phyloP scores from a whole-genome alignment of 2,888 invertebrate species.

The Neoaliturus tenellus region DNA sequence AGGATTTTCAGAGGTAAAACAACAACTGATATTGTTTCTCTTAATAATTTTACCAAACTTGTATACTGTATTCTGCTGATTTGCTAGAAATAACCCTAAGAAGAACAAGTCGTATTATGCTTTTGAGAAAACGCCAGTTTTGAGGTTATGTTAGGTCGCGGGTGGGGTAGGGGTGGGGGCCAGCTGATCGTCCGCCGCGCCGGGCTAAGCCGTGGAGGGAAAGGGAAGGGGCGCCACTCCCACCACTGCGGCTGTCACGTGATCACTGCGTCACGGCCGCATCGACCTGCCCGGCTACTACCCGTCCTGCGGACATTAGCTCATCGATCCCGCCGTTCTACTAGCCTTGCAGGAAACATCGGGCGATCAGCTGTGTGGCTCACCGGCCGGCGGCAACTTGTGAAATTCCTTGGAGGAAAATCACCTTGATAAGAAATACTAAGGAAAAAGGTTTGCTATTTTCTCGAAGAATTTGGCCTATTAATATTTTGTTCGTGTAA shows the following conservation, averaged over 20 bases:
- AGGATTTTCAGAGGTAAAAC: too few species aligned
- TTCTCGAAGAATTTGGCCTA: too few species aligned
- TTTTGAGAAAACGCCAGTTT: neutral
- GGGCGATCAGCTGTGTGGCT: constrained; percentile 16
- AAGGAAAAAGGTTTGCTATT: too few species aligned
- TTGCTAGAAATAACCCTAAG: too few species aligned
- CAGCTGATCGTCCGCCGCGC: constrained; percentile 42
- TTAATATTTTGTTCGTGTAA: too few species aligned
- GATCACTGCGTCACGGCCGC: constrained; percentile 40
- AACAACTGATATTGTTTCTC: too few species aligned
- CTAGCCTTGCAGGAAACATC: neutral
- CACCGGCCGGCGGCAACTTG: neutral
- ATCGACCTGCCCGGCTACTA: constrained; percentile 26
- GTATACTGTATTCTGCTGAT: too few species aligned
- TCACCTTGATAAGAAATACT: too few species aligned
- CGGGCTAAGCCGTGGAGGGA: too few species aligned
- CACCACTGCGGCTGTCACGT: constrained; percentile 47
- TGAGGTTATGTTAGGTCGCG: constrained; percentile 13
- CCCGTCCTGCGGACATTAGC: neutral
- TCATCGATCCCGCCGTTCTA: constrained; percentile 3
- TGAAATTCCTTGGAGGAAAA: neutral
- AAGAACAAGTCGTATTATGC: too few species aligned
- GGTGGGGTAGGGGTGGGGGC: neutral
- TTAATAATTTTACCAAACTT: too few species aligned
- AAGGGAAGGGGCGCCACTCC: constrained; percentile 25